These are phyloP conservation scores for Lagopus leucura DNA, from an alignment of 2,113 vertebrate genomes.

Conservation along the genomic window DNA sequence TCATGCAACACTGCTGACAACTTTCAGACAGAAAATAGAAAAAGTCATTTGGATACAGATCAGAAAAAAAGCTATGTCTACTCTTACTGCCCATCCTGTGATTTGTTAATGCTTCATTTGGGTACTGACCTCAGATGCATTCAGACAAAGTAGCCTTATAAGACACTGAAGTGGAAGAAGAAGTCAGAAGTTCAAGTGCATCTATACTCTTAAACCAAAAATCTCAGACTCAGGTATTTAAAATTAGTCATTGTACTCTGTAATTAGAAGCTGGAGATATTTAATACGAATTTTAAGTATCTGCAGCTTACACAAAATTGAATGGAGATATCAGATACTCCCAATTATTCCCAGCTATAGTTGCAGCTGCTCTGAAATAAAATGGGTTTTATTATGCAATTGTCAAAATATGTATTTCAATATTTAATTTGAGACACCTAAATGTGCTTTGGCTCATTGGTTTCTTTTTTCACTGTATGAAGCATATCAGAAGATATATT, in stretches of 20 bases:
- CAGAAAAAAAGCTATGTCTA: background rate
- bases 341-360: background rate
- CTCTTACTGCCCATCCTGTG: background rate
- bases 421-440: background rate
- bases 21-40: conserved; percentile 17
- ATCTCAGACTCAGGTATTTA: background rate
- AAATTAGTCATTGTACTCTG: background rate
- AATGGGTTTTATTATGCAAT: background rate
- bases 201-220: background rate
- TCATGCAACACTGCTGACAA: background rate
- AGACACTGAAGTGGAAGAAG: conserved; percentile 3
- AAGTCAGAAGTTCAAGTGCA: background rate
- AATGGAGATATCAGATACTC: background rate
- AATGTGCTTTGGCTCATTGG: background rate
- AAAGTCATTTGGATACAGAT: conserved; percentile 31
- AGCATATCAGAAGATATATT: background rate
- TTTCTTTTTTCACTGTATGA: background rate
- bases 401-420: background rate
- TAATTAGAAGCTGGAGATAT: background rate
- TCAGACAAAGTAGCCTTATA: background rate
- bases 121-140: background rate
- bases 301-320: background rate
- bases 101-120: conserved; percentile 28
- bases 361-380: background rate
- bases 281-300: background rate